A percentile compares a stretch with the other conserved stretches of the same genome.
phyloP scores from a whole-genome alignment of 2,113 vertebrate species.

The Trogon melanurus region DNA sequence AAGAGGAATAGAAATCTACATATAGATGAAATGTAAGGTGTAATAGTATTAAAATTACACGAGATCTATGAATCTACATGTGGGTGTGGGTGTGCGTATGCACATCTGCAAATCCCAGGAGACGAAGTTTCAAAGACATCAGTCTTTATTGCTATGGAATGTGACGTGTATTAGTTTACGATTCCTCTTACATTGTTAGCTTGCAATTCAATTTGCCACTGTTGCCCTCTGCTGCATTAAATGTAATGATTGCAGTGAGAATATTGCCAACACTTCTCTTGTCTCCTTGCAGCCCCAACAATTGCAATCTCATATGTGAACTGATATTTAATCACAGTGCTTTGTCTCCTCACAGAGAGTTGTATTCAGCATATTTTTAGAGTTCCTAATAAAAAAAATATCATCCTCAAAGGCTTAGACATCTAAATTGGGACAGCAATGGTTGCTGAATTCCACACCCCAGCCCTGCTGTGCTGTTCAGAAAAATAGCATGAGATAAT shows the following conservation, averaged over 20 bases:
- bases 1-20: slow-evolving; percentile 27
- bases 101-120: not conserved
- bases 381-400: slow-evolving; percentile 11
- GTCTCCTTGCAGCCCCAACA: not conserved
- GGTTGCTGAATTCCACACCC: not conserved
- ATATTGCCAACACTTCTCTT: not conserved
- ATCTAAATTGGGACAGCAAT: not conserved
- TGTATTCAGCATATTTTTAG: slow-evolving; percentile 19
- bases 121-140: not conserved
- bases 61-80: not conserved
- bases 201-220: not conserved
- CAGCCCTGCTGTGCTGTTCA: not conserved
- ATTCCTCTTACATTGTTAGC: not conserved
- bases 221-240: not conserved
- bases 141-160: not conserved
- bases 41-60: not conserved
- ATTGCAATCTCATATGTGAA: not conserved
- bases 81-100: not conserved
- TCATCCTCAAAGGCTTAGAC: not conserved
- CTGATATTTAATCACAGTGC: not conserved
- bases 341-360: not conserved
- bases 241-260: not conserved
- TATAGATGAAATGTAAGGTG: not conserved
- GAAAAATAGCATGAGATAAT: not conserved
- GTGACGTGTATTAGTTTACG: not conserved